Evolutionary conservation across 2,113 vertebrate genomes (phyloP).

Genomic region (Mastomys natalensis): DNA sequence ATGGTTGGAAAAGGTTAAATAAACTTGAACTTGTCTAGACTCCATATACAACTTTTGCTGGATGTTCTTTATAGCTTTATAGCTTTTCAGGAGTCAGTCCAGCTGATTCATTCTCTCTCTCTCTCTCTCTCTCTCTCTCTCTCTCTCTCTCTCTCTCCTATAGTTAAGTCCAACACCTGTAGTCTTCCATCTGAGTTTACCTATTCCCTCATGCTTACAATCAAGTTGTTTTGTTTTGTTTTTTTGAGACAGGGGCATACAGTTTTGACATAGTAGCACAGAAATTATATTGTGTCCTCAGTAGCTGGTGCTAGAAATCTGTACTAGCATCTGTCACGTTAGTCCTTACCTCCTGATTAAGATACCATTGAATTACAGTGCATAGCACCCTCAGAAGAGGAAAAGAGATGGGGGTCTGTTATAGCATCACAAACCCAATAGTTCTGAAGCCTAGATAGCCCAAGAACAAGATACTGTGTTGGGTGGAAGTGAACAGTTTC

Average conservation of each 20-base stretch:
- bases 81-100: neutral
- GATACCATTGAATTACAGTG: neutral
- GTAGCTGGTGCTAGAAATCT: neutral
- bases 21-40: neutral
- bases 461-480: neutral
- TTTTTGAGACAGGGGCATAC: neutral
- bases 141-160: too few relatives aligned
- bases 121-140: too few relatives aligned
- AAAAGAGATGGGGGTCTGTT: neutral
- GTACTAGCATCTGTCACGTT: neutral
- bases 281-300: neutral
- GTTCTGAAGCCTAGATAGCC: neutral
- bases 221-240: neutral
- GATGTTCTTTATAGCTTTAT: neutral
- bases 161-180: neutral
- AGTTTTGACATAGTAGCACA: neutral
- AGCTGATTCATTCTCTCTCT: neutral
- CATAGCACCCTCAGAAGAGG: neutral
- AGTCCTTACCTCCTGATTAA: neutral
- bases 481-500: neutral
- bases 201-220: neutral
- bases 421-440: neutral
- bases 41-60: neutral
- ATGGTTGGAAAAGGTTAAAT: neutral
- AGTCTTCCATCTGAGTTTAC: neutral